These are phyloP conservation scores for Leucopsar rothschildi DNA, from an alignment of 2,113 vertebrate genomes.

Conservation along the genomic window DNA sequence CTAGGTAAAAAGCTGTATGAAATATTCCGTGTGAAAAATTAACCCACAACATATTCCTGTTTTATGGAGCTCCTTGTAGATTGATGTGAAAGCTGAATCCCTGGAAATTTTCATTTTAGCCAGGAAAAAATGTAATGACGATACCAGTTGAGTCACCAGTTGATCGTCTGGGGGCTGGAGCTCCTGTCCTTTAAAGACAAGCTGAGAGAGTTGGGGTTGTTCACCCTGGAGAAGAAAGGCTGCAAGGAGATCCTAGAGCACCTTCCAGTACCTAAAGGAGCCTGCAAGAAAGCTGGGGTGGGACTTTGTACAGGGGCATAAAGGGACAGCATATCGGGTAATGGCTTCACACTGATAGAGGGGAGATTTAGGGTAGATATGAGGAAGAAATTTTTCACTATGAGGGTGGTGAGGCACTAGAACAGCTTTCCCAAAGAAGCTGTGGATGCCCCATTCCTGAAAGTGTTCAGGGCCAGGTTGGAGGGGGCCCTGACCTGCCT, in stretches of 20 bases:
- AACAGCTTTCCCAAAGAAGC: not conserved
- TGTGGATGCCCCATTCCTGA: not conserved
- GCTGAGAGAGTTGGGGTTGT: not conserved
- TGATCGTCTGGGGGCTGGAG: not conserved
- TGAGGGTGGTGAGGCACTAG: not conserved
- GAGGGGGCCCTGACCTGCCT: not conserved
- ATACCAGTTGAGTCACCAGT: not conserved
- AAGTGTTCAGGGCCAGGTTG: not conserved
- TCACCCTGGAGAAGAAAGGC: not conserved
- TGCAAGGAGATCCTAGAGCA: not conserved
- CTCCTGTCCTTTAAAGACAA: not conserved
- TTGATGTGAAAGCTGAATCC: not conserved
- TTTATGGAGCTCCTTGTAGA: not conserved
- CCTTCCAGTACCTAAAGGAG: not conserved
- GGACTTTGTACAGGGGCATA: not conserved
- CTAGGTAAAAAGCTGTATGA: not conserved
- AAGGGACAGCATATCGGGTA: not conserved
- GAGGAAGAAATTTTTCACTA: not conserved
- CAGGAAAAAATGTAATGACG: not conserved
- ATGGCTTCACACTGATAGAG: not conserved
- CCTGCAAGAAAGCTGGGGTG: not conserved
- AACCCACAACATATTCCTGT: not conserved
- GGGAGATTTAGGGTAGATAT: not conserved
- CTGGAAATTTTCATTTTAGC: not conserved
- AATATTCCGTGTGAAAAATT: not conserved